phyloP scores from a whole-genome alignment of 2,113 vertebrate genomes.

The Sylvietta virens region DNA sequence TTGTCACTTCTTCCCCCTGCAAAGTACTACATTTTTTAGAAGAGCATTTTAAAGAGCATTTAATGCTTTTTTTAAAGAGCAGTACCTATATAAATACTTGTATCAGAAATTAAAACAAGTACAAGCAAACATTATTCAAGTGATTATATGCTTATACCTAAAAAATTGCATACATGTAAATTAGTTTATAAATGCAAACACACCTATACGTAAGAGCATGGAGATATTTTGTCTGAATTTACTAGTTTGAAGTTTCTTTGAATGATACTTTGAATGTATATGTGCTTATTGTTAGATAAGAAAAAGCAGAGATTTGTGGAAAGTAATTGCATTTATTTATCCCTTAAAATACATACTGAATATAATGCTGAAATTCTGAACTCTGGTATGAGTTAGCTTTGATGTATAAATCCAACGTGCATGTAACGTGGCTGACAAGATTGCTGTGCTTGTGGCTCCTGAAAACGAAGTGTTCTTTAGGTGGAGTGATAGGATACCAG shows the following conservation, averaged over 20 bases:
- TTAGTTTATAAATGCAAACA: background rate
- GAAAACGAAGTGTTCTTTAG: background rate
- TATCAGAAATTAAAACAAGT: background rate
- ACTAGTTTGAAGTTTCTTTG: background rate
- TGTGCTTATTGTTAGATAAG: background rate
- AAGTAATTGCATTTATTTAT: background rate
- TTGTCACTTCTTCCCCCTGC: background rate
- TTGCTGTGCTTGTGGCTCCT: background rate
- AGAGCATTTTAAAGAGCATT: background rate
- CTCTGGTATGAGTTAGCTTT: background rate
- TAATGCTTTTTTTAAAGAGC: background rate
- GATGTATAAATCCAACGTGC: background rate
- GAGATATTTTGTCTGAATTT: background rate
- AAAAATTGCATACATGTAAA: background rate
- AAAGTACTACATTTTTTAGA: background rate
- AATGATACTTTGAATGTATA: background rate
- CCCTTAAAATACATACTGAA: background rate
- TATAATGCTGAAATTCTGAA: background rate
- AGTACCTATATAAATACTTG: background rate
- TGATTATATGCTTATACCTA: background rate
- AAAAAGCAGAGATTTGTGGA: background rate
- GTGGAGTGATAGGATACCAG: fast-evolving
- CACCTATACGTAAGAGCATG: background rate
- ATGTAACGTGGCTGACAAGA: fast-evolving
- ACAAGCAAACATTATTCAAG: background rate